Base-by-base conservation (phyloP, 92 coral and sea anemone species). In the Pocillopora grandis region DNA sequence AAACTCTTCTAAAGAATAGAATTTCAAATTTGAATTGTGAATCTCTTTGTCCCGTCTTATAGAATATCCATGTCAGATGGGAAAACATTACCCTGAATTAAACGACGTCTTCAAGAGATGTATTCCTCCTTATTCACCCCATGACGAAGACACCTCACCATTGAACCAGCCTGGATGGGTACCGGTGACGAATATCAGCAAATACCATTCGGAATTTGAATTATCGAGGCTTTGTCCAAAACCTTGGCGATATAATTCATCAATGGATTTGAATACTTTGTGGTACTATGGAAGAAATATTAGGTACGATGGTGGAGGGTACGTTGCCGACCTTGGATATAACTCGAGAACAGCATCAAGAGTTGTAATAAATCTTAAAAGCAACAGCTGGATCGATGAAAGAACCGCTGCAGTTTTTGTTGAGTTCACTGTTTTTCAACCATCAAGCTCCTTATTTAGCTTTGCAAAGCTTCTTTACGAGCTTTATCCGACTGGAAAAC, bases 381-480 rank as follows among this genome's bases (percentile, higher is more conserved):
- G 90, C 57, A 88, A 91, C 59, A 86, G 76, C 58, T 95, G 98
- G 98, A 75, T 95, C 37, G 98, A 92, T 80, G 88, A 86, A 23
- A 84, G 71, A 79, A 94, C 98, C 0, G 91, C 90, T 0, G 91
- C 91, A 2, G 91, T 94, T 15, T 66, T 95, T 31, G 87, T 94
- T 12, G 98, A 95, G 57, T 95, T 95, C 66, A 95, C 98, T 12
- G 98, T 95, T 17, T 95, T 92, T 75, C 92, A 95, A 60, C 94
- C 98, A 1, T 82, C 98, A 1, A 92, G 90, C 18, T 89, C 92
- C 17, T 85, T 95, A 14, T 94, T 95, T 80, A 91, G 96, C 73
- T 86, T 87, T 55, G 94, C 98, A 9, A 91, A 89, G 58, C 84
- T 93, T 79, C 78, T 94, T 5, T 88, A 90, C 68, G 98, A 94